These are phyloP conservation scores for Caenorhabditis drosophilae DNA, from an alignment of 2,888 invertebrate genomes.

Conservation along the genomic window DNA sequence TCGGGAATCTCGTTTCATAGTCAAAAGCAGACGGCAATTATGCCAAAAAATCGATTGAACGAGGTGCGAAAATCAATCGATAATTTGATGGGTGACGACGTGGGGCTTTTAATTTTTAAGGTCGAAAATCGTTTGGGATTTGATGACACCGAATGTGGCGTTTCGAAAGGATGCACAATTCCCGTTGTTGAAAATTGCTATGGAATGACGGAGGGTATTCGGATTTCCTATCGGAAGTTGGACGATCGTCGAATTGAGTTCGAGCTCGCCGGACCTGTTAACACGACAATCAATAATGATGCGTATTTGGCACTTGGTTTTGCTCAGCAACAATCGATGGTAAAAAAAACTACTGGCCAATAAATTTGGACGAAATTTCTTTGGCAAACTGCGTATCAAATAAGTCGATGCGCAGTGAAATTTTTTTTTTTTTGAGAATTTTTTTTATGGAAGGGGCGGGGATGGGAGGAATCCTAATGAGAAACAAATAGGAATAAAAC, in stretches of 20 bases:
- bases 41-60: slow-evolving; percentile 14
- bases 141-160: slow-evolving; percentile 20
- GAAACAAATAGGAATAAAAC: too few relatives aligned
- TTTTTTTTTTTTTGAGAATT: too few relatives aligned
- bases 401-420: too few relatives aligned
- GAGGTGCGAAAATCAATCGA: not conserved
- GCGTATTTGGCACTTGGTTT: slow-evolving; percentile 56
- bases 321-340: slow-evolving; percentile 48
- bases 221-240: slow-evolving; percentile 13
- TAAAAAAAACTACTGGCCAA: too few relatives aligned
- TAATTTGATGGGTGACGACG: not conserved
- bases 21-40: slow-evolving; percentile 13
- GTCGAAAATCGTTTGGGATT: slow-evolving; percentile 6
- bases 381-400: too few relatives aligned
- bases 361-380: too few relatives aligned
- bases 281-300: slow-evolving; percentile 12
- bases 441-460: too few relatives aligned
- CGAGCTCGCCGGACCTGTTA: slow-evolving; percentile 27
- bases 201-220: slow-evolving; percentile 3
- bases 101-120: not conserved
- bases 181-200: slow-evolving; percentile 15
- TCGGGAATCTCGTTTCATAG: slow-evolving; percentile 22
- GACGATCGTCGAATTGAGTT: slow-evolving; percentile 8
- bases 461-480: too few relatives aligned
- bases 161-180: slow-evolving; percentile 22